A percentile compares a stretch with the other conserved stretches of the same genome.
phyloP scores from a whole-genome alignment of 2,797 vertebrate species.

The Danio tinwini region DNA sequence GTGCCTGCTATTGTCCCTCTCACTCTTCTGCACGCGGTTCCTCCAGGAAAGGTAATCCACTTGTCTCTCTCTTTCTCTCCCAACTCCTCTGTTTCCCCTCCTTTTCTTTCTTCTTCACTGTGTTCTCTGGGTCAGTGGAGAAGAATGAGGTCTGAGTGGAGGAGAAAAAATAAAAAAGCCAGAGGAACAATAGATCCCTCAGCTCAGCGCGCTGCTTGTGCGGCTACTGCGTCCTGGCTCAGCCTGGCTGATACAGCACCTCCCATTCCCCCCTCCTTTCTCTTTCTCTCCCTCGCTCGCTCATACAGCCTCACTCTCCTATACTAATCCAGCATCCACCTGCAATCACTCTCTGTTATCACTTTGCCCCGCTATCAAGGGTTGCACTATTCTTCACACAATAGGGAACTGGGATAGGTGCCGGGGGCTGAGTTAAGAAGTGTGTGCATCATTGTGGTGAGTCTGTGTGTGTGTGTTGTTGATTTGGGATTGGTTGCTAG shows the following conservation, averaged over 20 bases:
- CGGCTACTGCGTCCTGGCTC: constrained; percentile 65
- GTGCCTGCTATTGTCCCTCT: constrained; percentile 60
- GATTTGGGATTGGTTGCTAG: constrained; percentile 51
- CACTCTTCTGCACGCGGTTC: constrained; percentile 47
- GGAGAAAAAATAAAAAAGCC: constrained; percentile 71
- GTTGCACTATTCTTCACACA: constrained; percentile 28
- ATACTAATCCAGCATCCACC: constrained; percentile 32
- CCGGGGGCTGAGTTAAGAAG: neutral
- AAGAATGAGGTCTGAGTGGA: constrained; percentile 63
- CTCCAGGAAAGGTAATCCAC: constrained; percentile 59
- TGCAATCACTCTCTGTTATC: constrained; percentile 42
- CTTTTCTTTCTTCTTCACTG: constrained; percentile 37
- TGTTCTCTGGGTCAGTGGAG: constrained; percentile 69
- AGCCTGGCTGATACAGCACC: constrained; percentile 74
- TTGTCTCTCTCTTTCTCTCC: constrained; percentile 20
- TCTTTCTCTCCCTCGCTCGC: constrained; percentile 40
- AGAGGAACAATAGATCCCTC: constrained; percentile 90
- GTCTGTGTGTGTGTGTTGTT: constrained; percentile 55
- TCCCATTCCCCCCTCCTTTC: constrained; percentile 55
- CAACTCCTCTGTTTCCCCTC: constrained; percentile 27
- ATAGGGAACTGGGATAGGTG: constrained; percentile 22
- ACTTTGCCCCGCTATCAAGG: constrained; percentile 23
- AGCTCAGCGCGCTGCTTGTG: constrained; percentile 70
- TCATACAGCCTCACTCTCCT: constrained; percentile 29
- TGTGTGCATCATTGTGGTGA: constrained; percentile 63